Conservation (phyloP, 2,888 invertebrate genomes). For the Herminia tarsipennalis region DNA sequence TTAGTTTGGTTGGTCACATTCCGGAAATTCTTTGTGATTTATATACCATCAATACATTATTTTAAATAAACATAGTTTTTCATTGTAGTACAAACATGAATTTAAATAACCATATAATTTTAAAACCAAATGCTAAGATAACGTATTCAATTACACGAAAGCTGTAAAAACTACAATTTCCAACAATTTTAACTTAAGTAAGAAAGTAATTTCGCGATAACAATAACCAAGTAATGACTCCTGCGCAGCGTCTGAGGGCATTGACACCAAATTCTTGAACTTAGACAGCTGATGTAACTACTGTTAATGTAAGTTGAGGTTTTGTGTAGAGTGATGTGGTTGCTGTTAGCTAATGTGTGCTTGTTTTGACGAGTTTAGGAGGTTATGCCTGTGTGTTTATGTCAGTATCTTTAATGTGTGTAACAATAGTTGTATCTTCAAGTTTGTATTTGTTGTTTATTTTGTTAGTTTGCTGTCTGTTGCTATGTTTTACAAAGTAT, state of each 20-base stretch:
- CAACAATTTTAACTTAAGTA: constrained; percentile 10
- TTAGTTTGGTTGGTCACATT: too few species aligned
- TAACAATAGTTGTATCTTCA: too few species aligned
- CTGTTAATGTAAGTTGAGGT: not conserved
- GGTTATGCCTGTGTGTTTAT: too few species aligned
- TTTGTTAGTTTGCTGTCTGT: too few species aligned
- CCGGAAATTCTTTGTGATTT: too few species aligned
- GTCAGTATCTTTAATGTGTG: too few species aligned
- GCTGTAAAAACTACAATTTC: not conserved
- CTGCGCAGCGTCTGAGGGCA: constrained; percentile 3
- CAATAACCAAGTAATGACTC: constrained; percentile 35
- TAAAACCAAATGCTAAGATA: not conserved
- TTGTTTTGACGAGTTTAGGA: too few species aligned
- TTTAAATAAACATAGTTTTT: too few species aligned
- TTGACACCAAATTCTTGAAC: constrained; percentile 10
- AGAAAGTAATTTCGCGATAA: constrained; percentile 40
- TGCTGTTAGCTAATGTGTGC: not conserved
- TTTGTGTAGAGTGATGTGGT: not conserved
- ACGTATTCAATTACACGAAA: not conserved
- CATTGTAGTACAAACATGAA: too few species aligned
- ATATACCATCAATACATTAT: too few species aligned
- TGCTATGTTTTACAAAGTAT: too few species aligned
- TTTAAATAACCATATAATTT: not conserved
- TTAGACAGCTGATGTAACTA: constrained; percentile 6
- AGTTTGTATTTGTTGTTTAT: too few species aligned